Percentiles rank a stretch among this genome's conserved stretches.
Evolutionary conservation across 2,113 vertebrate species (phyloP).

Genomic region (Ochotona curzoniae): DNA sequence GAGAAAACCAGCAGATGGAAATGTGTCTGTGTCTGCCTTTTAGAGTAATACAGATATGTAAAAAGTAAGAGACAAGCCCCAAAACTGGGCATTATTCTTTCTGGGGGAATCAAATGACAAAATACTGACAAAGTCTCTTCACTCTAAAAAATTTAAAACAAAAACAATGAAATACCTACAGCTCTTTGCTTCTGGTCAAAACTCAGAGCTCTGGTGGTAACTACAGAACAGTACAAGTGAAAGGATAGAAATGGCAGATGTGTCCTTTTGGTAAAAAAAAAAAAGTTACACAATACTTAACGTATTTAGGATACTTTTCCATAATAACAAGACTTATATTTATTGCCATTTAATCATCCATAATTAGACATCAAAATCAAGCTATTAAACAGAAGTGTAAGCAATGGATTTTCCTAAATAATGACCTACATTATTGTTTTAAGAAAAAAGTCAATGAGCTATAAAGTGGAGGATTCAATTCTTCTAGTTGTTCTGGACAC

Average conservation of each 20-base stretch:
- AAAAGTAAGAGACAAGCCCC: background rate
- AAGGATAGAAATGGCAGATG: background rate
- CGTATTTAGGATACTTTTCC: background rate
- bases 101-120: background rate
- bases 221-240: no score
- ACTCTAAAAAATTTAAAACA: no score
- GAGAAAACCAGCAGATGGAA: no score
- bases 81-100: constrained; percentile 8
- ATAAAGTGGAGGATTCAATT: constrained; percentile 37
- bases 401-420: constrained; percentile 48
- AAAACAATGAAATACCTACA: no score
- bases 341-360: background rate
- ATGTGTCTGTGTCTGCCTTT: no score
- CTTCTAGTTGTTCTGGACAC: constrained; percentile 20
- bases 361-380: constrained; percentile 21
- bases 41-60: background rate
- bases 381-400: background rate
- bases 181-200: no score
- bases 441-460: constrained; percentile 53
- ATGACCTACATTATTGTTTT: background rate
- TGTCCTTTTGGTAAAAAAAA: constrained; percentile 23
- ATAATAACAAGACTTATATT: constrained; percentile 44
- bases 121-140: no score
- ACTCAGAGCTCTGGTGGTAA: no score
- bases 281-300: constrained; percentile 6